Conservation (phyloP, 2,113 vertebrate species). For the Panthera uncia region DNA sequence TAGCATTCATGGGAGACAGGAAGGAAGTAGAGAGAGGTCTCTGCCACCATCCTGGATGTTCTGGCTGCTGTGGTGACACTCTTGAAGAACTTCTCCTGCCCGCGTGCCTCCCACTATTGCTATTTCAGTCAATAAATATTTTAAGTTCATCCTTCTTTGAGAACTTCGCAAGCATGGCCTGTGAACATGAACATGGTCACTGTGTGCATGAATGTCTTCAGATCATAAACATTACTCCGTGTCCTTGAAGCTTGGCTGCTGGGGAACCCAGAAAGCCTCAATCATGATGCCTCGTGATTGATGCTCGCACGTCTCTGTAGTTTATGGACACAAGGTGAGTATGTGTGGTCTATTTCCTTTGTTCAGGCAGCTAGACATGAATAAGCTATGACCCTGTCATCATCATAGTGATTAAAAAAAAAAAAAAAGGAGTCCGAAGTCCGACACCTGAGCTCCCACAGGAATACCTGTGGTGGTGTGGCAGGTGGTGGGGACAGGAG, state of each 20-base stretch:
- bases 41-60: background rate
- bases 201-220: background rate
- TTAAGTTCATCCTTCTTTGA: background rate
- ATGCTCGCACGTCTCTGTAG: background rate
- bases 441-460: background rate
- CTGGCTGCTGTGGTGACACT: background rate
- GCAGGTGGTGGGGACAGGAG: background rate
- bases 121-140: background rate
- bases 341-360: background rate
- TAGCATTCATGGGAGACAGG: background rate
- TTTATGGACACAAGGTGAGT: background rate
- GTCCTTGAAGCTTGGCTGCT: background rate
- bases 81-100: background rate
- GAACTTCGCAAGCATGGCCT: background rate
- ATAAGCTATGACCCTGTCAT: background rate
- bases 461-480: background rate
- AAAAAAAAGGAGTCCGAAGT: background rate
- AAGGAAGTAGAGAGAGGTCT: background rate
- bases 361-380: background rate
- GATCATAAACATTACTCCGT: background rate
- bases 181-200: background rate
- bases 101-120: background rate
- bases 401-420: background rate
- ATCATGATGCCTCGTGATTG: rapidly evolving
- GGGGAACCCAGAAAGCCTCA: background rate